Evolutionary conservation across 2,888 invertebrate genomes (phyloP).

Genomic region (Leptinotarsa haldemani): DNA sequence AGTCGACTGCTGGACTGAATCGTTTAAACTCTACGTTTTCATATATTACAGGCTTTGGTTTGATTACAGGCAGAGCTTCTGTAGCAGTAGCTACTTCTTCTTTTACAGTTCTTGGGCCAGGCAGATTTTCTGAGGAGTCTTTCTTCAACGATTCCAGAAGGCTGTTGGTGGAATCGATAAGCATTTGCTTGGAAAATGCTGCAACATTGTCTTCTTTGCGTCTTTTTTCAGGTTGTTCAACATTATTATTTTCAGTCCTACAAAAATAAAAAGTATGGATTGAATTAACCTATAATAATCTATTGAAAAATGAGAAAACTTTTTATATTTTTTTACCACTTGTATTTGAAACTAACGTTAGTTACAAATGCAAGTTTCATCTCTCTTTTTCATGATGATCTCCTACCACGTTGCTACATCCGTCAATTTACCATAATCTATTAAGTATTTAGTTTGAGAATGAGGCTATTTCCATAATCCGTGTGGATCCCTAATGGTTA

Average conservation of each 20-base stretch:
- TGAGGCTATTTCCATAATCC: no score
- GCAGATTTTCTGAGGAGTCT: conserved; percentile 59
- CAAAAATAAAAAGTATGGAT: background rate
- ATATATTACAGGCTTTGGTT: conserved; percentile 64
- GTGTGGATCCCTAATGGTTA: no score
- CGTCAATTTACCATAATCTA: no score
- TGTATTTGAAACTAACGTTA: no score
- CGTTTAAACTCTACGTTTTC: conserved; percentile 66
- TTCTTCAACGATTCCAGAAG: conserved; percentile 65
- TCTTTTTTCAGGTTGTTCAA: conserved; percentile 21
- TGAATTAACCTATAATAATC: background rate
- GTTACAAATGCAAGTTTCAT: no score
- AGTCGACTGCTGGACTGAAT: conserved; percentile 57
- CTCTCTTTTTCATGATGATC: no score
- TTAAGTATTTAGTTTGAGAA: no score
- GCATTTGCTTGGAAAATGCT: conserved; percentile 34
- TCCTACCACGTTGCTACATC: no score
- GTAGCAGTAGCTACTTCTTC: conserved; percentile 26
- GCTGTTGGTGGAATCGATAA: conserved; percentile 58
- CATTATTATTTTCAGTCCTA: conserved; percentile 28
- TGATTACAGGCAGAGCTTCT: conserved; percentile 37
- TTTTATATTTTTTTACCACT: background rate
- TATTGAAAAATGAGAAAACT: no score
- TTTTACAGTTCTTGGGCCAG: conserved; percentile 29
- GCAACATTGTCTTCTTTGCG: conserved; percentile 15